Base-by-base conservation (phyloP, 2,113 vertebrate genomes). In the Vulpes ferrilata region DNA sequence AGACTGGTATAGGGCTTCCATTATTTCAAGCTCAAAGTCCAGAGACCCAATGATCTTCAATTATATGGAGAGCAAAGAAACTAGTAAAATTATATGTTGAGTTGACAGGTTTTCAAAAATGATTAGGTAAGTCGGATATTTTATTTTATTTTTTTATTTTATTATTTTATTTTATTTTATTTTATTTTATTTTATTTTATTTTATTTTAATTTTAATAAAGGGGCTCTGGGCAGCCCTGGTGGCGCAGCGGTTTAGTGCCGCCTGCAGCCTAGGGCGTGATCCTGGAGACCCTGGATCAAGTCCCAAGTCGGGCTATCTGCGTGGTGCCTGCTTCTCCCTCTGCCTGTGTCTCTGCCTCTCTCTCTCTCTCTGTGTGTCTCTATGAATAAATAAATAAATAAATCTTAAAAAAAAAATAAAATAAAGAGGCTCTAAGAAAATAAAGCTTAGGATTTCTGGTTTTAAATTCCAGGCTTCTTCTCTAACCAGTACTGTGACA, bases 21-120 rank as follows among this genome's bases (percentile, higher is more conserved):
- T 96, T 98, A 95, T 98, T 82, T 88, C 84, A 30, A 97, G 53
- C 30, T 16, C 85, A 90, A 51, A 65, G 85, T 93, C 11, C 12
- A 79, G 20, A 90, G 43, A 88, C 64, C 96, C 95, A 97, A 92
- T 85, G 62, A 81, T 7, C 11, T 88, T 78, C 94, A 97, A 81
- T 98, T 80, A 98, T 79, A 60, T 0, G 27, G 65, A 78, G 15
- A 78, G 76, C 65, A 93, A 87, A 97, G 81, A 67, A 13, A 67
- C 81, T 93, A 92, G 53, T 83, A 84, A 97, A 53, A 69, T 74
- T 95, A 87, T 48, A 0, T 74, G 10, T 86, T 95, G 78, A 97
- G 60, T 98, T 97, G 93, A 89, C 93, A 97, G 80, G 86, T 94
- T 97, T 98, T 98, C 86, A 73, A 97, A 51, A 95, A 96, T 96